Evolutionary conservation across 2,888 invertebrate species (phyloP).

Genomic region (Seira sanloemensis): DNA sequence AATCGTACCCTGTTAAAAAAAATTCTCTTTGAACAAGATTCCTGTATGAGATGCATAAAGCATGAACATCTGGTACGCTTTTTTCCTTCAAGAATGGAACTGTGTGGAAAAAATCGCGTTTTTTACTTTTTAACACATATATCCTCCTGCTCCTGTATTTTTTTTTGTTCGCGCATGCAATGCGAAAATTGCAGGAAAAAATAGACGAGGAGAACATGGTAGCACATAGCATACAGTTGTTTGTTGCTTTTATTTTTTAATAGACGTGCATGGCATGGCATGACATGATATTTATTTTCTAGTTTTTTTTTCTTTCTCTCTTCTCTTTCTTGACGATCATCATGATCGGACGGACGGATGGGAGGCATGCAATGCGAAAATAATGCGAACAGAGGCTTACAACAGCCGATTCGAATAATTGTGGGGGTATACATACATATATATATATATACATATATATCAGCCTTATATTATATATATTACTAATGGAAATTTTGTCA

Average conservation of each 20-base stretch:
- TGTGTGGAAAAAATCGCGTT: neutral
- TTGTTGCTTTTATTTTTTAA: constrained; percentile 3
- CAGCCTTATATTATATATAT: too few relatives aligned
- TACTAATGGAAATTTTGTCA: neutral
- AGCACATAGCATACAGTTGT: constrained; percentile 4
- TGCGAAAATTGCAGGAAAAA: neutral
- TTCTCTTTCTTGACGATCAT: neutral
- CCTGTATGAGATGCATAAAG: too few relatives aligned
- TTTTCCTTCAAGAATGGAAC: neutral
- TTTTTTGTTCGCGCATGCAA: neutral
- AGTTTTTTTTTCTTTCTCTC: too few relatives aligned
- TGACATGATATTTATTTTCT: constrained; percentile 1
- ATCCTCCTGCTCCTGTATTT: neutral
- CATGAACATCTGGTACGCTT: neutral
- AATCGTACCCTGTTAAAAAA: too few relatives aligned
- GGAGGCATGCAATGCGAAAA: neutral
- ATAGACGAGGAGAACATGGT: neutral
- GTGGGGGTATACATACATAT: neutral
- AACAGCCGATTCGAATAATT: neutral
- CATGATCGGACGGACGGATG: neutral
- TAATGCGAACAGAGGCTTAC: neutral
- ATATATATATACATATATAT: too few relatives aligned
- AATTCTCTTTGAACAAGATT: too few relatives aligned
- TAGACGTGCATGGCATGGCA: constrained; percentile 4
- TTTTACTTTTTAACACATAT: neutral